Evolutionary conservation across 2,888 invertebrate genomes (phyloP).

Genomic region (Beris morrisii): DNA sequence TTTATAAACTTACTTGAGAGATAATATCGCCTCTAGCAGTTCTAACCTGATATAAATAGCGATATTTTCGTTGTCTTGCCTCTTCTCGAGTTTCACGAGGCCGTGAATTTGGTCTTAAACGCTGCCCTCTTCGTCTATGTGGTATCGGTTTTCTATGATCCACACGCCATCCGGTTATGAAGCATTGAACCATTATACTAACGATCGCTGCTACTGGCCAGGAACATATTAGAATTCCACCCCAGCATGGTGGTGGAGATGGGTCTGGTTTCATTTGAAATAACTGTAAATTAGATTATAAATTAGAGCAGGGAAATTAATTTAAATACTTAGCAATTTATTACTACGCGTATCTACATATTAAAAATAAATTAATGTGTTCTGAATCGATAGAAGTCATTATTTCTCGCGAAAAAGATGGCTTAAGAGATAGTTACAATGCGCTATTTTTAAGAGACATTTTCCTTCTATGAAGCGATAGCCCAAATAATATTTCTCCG

Average conservation of each 20-base stretch:
- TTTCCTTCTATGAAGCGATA: no score
- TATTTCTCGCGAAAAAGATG: no score
- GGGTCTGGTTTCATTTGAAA: slow-evolving; percentile 55
- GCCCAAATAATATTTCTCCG: no score
- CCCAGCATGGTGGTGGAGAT: slow-evolving; percentile 55
- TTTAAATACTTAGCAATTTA: not conserved
- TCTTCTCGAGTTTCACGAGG: slow-evolving; percentile 77
- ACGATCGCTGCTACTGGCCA: slow-evolving; percentile 55
- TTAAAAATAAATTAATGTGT: not conserved
- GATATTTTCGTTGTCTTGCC: slow-evolving; percentile 79
- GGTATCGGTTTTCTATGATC: slow-evolving; percentile 54
- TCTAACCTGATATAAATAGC: slow-evolving; percentile 86
- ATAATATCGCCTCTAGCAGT: slow-evolving; percentile 89
- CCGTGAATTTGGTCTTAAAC: slow-evolving; percentile 55
- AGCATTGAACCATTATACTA: slow-evolving; percentile 56
- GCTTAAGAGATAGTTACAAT: no score
- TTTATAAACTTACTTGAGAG: slow-evolving; percentile 66
- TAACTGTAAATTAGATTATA: slow-evolving; percentile 33
- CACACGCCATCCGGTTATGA: slow-evolving; percentile 56
- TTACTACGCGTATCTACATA: not conserved
- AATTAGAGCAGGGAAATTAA: slow-evolving; percentile 3
- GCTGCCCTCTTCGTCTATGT: slow-evolving; percentile 45
- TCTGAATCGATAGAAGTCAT: no score
- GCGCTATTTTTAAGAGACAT: no score
- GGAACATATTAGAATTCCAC: slow-evolving; percentile 53